Base-by-base conservation (phyloP, 2,888 invertebrate species). In the Drosophila basisetae region DNA sequence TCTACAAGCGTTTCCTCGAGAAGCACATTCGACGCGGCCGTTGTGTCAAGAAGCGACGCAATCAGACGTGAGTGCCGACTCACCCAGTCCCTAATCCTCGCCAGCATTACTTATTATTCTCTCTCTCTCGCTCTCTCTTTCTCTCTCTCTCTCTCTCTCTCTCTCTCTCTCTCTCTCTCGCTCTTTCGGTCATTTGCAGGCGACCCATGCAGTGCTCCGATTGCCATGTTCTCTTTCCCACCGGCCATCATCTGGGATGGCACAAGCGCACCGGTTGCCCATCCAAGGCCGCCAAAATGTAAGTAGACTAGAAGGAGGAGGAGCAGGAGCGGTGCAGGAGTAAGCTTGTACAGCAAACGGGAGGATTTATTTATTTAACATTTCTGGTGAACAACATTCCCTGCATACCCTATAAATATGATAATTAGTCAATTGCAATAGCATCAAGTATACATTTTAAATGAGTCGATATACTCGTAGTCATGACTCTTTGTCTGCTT, bases 121-220 rank as follows among this genome's bases (percentile, higher is more conserved):
- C 35, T 35, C 16, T 37, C 35, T 35, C 6, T 31, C 31, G 10
- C 10, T 0, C 4, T 10, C 30, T 10, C 33, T 33, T 0, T 33
- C 33, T 1, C 11, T 11, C 33, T 11, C 4, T 33, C 30, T 7
- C n/a, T 47, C 11, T 43, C 22, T 11, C 10, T 22, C 11, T n/a
- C 5, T 43, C 11, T 10, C 41, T 0, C 22, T 0, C 10, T 11
- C 10, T 22, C 11, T n/a, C 5, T 43, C 11, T 10, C 41, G 22
- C 22, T 0, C 10, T 13, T 5, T 7, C 2, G 30, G 5, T 11
- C 18, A 6, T 4, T 67, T 59, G 2, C 47, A 93, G 93, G 18
- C 92, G 93, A n/a, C 93, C 92, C n/a, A 93, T 92, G 92, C 91
- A 93, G 72, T 93, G 93, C 73, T 90, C 93, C 31, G 93, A 93